phyloP scores from a whole-genome alignment of 1,140 invertebrate genomes.

The Drosophila tropicalis region DNA sequence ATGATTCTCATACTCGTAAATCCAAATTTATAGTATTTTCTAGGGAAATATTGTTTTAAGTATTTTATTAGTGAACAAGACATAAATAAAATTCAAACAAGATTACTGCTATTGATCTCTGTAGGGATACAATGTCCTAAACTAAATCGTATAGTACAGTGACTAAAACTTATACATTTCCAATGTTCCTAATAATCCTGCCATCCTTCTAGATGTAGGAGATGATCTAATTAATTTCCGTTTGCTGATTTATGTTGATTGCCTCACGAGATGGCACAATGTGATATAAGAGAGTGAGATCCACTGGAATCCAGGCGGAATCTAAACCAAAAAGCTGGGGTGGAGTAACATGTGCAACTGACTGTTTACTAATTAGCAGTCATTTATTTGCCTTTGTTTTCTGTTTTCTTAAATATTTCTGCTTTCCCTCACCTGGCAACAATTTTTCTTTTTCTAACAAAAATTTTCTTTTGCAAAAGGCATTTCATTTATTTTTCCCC shows the following conservation, averaged over 20 bases:
- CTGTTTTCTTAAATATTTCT: slow-evolving; percentile 42
- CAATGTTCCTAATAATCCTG: neutral
- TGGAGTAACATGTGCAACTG: slow-evolving; percentile 60
- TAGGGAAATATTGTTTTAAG: neutral
- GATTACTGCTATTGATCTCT: no score
- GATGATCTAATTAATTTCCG: slow-evolving; percentile 15
- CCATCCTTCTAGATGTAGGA: neutral
- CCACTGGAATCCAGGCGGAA: neutral
- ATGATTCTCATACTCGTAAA: neutral
- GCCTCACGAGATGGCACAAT: neutral
- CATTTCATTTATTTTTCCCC: slow-evolving; percentile 73
- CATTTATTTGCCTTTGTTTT: slow-evolving; percentile 60
- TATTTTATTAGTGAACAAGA: neutral
- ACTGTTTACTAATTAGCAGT: slow-evolving; percentile 70
- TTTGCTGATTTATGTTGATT: slow-evolving; percentile 21
- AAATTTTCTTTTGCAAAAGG: slow-evolving; percentile 70
- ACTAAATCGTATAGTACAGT: no score
- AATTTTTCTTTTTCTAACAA: slow-evolving; percentile 47
- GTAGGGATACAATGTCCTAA: no score
- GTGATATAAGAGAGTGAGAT: neutral
- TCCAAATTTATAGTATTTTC: neutral
- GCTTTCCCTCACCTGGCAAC: slow-evolving; percentile 21
- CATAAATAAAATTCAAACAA: neutral
- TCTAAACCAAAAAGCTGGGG: neutral
- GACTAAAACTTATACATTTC: neutral